Conservation (phyloP, 2,797 vertebrate species). For the Siniperca scherzeri region DNA sequence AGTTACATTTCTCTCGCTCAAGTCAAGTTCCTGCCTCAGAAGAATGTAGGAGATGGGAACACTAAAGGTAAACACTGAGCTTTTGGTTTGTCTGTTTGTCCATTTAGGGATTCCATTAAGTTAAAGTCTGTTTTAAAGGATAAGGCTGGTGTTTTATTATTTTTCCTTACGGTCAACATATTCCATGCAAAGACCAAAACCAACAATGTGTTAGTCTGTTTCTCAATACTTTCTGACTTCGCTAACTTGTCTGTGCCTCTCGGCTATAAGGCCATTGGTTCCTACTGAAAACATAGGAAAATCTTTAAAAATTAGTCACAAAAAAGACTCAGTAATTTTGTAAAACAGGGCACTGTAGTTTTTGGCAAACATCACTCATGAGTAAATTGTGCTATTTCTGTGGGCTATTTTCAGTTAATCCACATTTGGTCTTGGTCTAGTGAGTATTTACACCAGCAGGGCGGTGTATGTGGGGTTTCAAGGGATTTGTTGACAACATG, state of each 20-base stretch:
- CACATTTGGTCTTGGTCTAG: background rate
- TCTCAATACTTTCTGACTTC: background rate
- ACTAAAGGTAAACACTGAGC: background rate
- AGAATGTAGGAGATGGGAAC: conserved; percentile 15
- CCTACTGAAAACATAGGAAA: background rate
- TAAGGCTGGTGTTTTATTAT: conserved; percentile 1
- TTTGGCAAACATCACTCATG: background rate
- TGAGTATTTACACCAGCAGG: background rate
- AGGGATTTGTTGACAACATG: background rate
- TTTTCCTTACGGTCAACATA: background rate
- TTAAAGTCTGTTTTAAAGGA: conserved; percentile 6
- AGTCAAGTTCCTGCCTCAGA: conserved; percentile 23
- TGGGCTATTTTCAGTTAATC: background rate
- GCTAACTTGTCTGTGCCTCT: background rate
- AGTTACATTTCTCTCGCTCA: conserved; percentile 24
- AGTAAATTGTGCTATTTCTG: background rate
- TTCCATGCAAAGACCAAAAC: background rate
- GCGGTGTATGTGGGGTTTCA: background rate
- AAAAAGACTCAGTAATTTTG: background rate
- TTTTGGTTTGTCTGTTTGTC: conserved; percentile 21
- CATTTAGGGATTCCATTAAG: conserved; percentile 18
- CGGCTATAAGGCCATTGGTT: background rate
- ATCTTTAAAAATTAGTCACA: background rate
- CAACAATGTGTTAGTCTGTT: background rate
- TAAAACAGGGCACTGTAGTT: background rate